Percentiles rank a stretch among this genome's conserved stretches.
phyloP scores from a whole-genome alignment of 2,113 vertebrate genomes.

The Odocoileus virginianus region DNA sequence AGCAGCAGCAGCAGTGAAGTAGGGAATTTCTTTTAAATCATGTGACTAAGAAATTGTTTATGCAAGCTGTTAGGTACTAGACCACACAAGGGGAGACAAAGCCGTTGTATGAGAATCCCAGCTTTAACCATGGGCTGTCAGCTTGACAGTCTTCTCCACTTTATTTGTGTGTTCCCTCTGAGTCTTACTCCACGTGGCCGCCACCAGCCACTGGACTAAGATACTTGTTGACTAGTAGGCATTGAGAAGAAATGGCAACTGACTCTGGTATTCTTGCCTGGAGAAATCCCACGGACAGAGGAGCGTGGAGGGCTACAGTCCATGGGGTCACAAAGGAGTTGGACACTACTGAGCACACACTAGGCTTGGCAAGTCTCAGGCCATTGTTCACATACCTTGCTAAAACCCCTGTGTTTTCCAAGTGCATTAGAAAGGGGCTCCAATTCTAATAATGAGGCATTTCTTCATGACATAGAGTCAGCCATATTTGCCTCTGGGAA shows the following conservation, averaged over 20 bases:
- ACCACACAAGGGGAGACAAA: background rate
- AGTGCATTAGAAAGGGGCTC: background rate
- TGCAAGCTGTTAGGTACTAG: background rate
- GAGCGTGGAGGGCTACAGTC: background rate
- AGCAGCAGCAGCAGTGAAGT: background rate
- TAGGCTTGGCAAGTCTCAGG: background rate
- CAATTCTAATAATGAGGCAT: background rate
- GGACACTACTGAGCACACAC: background rate
- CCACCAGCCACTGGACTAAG: background rate
- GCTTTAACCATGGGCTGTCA: background rate
- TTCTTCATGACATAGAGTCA: background rate
- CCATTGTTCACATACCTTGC: background rate
- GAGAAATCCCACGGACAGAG: background rate
- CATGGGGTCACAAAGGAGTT: background rate
- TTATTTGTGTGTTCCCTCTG: background rate
- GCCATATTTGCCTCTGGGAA: background rate
- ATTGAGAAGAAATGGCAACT: background rate
- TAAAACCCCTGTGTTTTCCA: background rate
- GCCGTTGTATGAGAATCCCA: background rate
- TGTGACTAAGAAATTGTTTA: background rate
- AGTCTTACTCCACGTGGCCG: background rate
- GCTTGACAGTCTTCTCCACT: fast-evolving
- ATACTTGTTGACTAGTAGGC: background rate
- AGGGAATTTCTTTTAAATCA: background rate
- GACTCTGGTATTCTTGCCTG: background rate